Conservation (phyloP, 2,113 vertebrate genomes). For the Pedionomus torquatus region DNA sequence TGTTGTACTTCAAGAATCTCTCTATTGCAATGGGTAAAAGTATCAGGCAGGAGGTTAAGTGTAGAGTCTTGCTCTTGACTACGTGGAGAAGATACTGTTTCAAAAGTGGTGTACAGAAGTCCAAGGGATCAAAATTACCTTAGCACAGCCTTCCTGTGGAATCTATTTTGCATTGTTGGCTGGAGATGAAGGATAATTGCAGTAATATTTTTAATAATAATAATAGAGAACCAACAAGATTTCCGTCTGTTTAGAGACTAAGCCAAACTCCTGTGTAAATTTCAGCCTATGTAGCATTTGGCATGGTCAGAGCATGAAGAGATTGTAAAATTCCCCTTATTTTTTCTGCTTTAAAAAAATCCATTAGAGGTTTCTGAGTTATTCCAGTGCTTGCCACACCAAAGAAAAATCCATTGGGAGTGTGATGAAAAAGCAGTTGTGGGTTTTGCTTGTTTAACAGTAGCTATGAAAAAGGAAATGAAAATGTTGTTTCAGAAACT, state of each 20-base stretch:
- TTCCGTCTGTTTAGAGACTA: neutral
- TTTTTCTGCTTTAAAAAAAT: neutral
- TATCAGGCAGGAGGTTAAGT: neutral
- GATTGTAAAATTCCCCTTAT: neutral
- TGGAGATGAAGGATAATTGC: neutral
- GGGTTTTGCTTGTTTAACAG: neutral
- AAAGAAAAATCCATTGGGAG: neutral
- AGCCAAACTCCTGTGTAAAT: neutral
- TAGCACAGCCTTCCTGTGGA: neutral
- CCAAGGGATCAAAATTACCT: neutral
- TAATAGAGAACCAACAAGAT: neutral
- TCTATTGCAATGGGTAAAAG: neutral
- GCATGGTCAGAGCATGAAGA: neutral
- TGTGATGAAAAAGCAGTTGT: neutral
- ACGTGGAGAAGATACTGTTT: neutral
- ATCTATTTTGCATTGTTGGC: neutral
- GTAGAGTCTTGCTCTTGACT: neutral
- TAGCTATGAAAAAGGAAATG: neutral
- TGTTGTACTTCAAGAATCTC: neutral
- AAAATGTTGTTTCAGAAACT: neutral
- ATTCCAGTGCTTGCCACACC: neutral
- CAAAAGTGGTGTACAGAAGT: neutral
- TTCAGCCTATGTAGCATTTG: neutral
- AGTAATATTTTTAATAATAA: neutral
- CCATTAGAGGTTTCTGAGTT: neutral